These are phyloP conservation scores for Lacerta agilis DNA, from an alignment of 2,797 vertebrate species.

Conservation along the genomic window DNA sequence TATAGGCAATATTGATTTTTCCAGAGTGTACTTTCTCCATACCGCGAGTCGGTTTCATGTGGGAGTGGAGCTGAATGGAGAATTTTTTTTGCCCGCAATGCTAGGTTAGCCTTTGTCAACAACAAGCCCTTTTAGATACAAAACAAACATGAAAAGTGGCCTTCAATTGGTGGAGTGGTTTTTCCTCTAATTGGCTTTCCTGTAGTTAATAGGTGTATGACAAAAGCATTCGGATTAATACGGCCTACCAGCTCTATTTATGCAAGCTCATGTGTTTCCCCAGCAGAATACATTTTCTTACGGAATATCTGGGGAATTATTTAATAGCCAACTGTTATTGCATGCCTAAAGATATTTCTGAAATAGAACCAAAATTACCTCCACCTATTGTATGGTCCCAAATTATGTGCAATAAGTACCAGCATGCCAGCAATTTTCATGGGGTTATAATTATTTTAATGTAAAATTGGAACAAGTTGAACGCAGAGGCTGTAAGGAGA, in stretches of 20 bases:
- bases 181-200: background rate
- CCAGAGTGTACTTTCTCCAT: background rate
- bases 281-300: conserved; percentile 27
- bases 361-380: conserved; percentile 36
- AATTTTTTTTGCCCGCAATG: background rate
- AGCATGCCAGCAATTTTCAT: conserved; percentile 22
- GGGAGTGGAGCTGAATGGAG: background rate
- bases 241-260: conserved; percentile 13
- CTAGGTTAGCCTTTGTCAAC: conserved; percentile 10
- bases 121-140: background rate
- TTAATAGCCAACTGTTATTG: conserved; percentile 40
- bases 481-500: conserved; percentile 8
- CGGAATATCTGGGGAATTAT: conserved; percentile 21
- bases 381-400: conserved; percentile 12
- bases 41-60: background rate
- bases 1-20: background rate
- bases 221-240: conserved; percentile 18
- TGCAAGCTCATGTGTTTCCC: conserved; percentile 28
- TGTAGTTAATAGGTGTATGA: conserved; percentile 7
- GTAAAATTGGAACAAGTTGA: conserved; percentile 31
- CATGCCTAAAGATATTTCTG: conserved; percentile 3
- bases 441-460: conserved; percentile 37
- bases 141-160: background rate
- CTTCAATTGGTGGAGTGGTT: background rate
- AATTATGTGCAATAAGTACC: conserved; percentile 33